A percentile compares a stretch with the other conserved stretches of the same genome.
Evolutionary conservation across 2,888 invertebrate species (phyloP).

Genomic region (Sepiola atlantica): DNA sequence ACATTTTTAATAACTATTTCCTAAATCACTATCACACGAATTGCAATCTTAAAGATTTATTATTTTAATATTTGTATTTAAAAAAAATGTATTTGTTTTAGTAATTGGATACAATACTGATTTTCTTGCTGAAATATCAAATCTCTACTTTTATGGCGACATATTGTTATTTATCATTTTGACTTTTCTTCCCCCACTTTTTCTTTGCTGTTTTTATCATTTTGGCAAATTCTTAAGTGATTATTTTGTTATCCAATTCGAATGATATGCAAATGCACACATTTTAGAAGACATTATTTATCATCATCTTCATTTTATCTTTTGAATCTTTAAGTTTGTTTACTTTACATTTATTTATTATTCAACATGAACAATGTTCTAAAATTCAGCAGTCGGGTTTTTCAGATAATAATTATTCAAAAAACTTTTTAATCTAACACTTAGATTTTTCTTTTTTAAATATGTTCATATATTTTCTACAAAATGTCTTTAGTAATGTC

Average conservation of each 20-base stretch:
- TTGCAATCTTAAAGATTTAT: background rate
- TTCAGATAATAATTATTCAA: too few relatives aligned
- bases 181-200: background rate
- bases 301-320: too few relatives aligned
- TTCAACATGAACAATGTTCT: too few relatives aligned
- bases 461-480: too few relatives aligned
- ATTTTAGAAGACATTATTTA: too few relatives aligned
- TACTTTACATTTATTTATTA: too few relatives aligned
- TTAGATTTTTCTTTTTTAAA: too few relatives aligned
- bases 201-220: background rate
- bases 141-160: background rate
- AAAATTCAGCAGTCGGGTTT: too few relatives aligned
- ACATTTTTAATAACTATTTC: background rate
- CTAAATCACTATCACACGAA: background rate
- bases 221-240: background rate
- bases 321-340: too few relatives aligned
- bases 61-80: background rate
- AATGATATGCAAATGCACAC: background rate
- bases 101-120: background rate
- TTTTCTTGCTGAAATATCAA: background rate
- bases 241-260: background rate
- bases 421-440: too few relatives aligned
- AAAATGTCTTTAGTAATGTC: too few relatives aligned
- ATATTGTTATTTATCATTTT: background rate
- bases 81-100: background rate